Evolutionary conservation across 2,888 invertebrate species (phyloP).

Genomic region (Cremastinae sp.): DNA sequence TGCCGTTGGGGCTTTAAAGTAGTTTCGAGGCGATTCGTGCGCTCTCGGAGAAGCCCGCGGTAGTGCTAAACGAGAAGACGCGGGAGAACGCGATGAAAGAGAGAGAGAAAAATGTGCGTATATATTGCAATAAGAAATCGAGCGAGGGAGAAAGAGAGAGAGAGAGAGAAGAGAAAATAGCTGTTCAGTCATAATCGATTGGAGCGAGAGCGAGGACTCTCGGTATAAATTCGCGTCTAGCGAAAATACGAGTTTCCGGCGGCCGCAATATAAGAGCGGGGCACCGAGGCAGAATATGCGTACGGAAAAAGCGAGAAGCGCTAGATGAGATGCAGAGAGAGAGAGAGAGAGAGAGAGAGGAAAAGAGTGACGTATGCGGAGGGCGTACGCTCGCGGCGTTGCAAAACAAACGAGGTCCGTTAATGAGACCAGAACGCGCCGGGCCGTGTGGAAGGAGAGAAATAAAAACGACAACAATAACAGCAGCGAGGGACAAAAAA

Average conservation of each 20-base stretch:
- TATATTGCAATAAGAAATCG: no score
- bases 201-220: neutral
- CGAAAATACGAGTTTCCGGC: no score
- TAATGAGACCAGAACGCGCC: slow-evolving; percentile 70
- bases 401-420: slow-evolving; percentile 74
- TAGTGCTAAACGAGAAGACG: no score
- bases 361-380: slow-evolving; percentile 58
- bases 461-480: slow-evolving; percentile 5
- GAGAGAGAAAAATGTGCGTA: no score
- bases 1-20: slow-evolving; percentile 58
- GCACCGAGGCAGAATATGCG: neutral
- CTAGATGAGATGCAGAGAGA: slow-evolving; percentile 15
- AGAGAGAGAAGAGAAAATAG: no score
- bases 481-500: slow-evolving; percentile 25
- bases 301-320: slow-evolving; percentile 29
- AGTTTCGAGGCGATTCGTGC: slow-evolving; percentile 39
- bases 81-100: no score
- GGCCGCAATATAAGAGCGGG: no score
- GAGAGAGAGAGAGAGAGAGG: slow-evolving; percentile 25
- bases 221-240: no score
- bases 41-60: no score
- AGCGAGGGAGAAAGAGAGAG: no score
- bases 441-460: slow-evolving; percentile 37
- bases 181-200: no score
- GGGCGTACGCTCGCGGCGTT: slow-evolving; percentile 72